Conservation (phyloP, 1,140 invertebrate species). For the Bombus confusus region DNA sequence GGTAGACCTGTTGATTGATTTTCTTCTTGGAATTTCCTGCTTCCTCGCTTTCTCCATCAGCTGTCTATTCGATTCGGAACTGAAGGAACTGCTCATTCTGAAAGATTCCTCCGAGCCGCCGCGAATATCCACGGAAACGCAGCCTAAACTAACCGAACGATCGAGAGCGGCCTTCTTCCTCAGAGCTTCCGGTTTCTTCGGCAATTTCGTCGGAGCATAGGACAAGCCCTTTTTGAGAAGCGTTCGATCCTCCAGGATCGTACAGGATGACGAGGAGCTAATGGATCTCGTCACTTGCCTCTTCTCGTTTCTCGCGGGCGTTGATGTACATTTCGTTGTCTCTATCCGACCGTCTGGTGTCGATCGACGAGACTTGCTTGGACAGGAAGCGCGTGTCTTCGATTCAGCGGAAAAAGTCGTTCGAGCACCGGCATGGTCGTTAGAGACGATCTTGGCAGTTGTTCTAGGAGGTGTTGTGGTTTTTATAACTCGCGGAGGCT, state of each 20-base stretch:
- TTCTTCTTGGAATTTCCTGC: neutral
- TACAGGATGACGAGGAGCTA: slow-evolving; percentile 71
- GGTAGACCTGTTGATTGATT: slow-evolving; percentile 71
- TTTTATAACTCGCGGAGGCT: slow-evolving; percentile 14
- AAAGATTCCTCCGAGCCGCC: neutral
- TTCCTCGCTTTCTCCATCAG: slow-evolving; percentile 19
- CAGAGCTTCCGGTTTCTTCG: slow-evolving; percentile 71
- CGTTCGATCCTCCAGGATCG: slow-evolving; percentile 78
- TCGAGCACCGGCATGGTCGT: neutral
- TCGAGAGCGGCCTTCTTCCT: slow-evolving; percentile 70
- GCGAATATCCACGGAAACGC: slow-evolving; percentile 59
- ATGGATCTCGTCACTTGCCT: slow-evolving; percentile 29
- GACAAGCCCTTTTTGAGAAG: slow-evolving; percentile 77
- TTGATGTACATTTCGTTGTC: slow-evolving; percentile 4
- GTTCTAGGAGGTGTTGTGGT: slow-evolving; percentile 5
- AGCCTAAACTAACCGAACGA: slow-evolving; percentile 75
- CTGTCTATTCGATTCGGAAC: neutral
- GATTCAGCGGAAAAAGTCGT: neutral
- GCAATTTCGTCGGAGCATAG: slow-evolving; percentile 65
- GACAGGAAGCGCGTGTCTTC: slow-evolving; percentile 24
- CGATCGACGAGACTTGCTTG: slow-evolving; percentile 23
- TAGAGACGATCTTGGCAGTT: neutral
- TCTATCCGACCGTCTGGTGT: slow-evolving; percentile 26
- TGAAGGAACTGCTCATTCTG: neutral
- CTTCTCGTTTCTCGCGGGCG: slow-evolving; percentile 31